Evolutionary conservation across 2,113 vertebrate genomes (phyloP).

Genomic region (Carassius gibelio): DNA sequence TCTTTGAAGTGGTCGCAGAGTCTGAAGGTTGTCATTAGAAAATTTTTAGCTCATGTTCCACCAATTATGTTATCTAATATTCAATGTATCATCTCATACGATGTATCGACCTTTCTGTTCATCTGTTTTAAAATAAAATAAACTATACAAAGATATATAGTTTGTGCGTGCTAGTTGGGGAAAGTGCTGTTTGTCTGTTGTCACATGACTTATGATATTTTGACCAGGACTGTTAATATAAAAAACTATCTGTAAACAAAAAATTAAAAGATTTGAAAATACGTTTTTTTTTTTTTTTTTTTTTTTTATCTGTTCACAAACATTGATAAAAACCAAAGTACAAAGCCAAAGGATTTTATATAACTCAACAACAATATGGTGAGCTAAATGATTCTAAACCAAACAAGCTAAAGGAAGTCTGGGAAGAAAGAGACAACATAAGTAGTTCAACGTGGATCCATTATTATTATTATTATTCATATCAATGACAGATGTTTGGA

Average conservation of each 20-base stretch:
- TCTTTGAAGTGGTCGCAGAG: slow-evolving; percentile 20
- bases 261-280: not conserved
- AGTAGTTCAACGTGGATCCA: not conserved
- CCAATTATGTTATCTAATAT: slow-evolving; percentile 71
- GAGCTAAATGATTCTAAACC: not conserved
- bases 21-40: slow-evolving; percentile 61
- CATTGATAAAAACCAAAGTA: not conserved
- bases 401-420: not conserved
- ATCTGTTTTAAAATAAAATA: slow-evolving; percentile 75
- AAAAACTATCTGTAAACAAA: not conserved
- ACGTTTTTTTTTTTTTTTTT: too few species aligned
- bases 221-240: not conserved
- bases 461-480: too few species aligned
- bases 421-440: not conserved
- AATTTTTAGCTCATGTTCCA: slow-evolving; percentile 66
- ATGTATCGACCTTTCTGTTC: slow-evolving; percentile 68
- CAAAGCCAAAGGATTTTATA: not conserved
- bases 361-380: not conserved
- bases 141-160: slow-evolving; percentile 61
- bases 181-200: not conserved
- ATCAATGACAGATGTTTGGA: too few species aligned
- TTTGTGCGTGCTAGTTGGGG: not conserved
- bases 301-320: not conserved
- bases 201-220: not conserved
- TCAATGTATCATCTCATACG: slow-evolving; percentile 74